Evolutionary conservation across 2,797 vertebrate genomes (phyloP).

Genomic region (Menidia menidia): DNA sequence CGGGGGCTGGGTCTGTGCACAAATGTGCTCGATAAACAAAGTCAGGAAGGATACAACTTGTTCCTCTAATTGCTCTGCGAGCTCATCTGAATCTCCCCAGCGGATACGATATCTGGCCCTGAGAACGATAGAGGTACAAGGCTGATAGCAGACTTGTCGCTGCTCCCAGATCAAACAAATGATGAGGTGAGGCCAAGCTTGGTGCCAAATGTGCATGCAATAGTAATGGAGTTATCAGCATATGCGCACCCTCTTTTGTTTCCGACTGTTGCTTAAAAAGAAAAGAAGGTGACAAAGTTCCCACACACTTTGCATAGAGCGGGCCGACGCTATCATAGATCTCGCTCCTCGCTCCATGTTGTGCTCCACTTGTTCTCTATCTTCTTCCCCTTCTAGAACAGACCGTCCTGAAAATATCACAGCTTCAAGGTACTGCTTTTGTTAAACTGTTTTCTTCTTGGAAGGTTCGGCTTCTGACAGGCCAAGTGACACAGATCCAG

Average conservation of each 20-base stretch:
- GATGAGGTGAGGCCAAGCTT: conserved; percentile 15
- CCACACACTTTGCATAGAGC: not conserved
- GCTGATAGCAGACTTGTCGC: conserved; percentile 31
- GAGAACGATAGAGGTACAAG: conserved; percentile 20
- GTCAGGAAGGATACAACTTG: conserved; percentile 77
- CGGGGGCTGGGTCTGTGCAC: conserved; percentile 43
- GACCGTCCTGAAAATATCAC: conserved; percentile 10
- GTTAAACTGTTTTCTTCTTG: conserved; percentile 6
- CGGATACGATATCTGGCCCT: conserved; percentile 56
- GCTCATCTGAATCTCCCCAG: conserved; percentile 58
- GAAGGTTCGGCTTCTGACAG: not conserved
- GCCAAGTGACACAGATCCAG: not conserved
- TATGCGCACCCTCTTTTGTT: conserved; percentile 37
- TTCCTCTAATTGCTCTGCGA: conserved; percentile 54
- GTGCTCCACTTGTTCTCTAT: not conserved
- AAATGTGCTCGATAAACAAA: conserved; percentile 72
- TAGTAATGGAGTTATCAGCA: conserved; percentile 19
- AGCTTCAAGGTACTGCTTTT: conserved; percentile 7
- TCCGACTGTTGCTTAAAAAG: conserved; percentile 18
- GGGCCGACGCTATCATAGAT: not conserved
- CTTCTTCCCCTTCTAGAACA: conserved; percentile 28
- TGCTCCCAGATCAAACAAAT: conserved; percentile 37
- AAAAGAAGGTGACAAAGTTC: conserved; percentile 25
- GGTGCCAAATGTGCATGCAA: conserved; percentile 26
- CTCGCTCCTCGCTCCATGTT: not conserved